Evolutionary conservation across 23 tunicate species (phyloP), one percentile per base, ranked within the genome.

Genomic region (Trididemnum miniatum): DNA sequence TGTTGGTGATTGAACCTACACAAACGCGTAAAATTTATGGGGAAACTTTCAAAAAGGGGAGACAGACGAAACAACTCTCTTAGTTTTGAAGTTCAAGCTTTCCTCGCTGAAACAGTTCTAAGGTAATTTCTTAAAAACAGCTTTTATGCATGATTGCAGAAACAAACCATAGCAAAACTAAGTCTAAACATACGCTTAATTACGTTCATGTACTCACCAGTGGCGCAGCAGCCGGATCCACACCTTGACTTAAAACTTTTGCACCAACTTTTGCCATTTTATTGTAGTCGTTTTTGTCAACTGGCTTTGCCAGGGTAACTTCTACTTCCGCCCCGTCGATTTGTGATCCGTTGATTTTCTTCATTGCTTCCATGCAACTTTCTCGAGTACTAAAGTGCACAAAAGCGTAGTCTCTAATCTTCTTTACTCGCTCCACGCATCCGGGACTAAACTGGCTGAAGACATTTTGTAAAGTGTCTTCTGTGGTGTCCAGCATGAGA

Each of bases 211-310:
- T n/a, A n/a, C n/a, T n/a, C n/a, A n/a, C n/a, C n/a, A n/a, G n/a
- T n/a, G n/a, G n/a, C n/a, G 75, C 18, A n/a, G 71, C 22, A 3
- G 71, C 24, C 22, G 35, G 29, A 83, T 31, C 66, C 1, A 20
- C n/a, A 7, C 82, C 82, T 52, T 77, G 82, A 54, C 25, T 57
- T 1, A 96, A 75, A 24, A 93, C 99, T 59, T 89, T 91, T 59
- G 99, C 99, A 18, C 99, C 99, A 76, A 96, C 99, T 71, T 96
- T 96, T 26, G 99, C 99, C 91, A 96, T 82, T 77, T 85, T 81
- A 80, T 96, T 96, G 71, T 92, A 86, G 52, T 96, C 96, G 54
- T 76, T 96, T 78, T 96, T 96, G 87, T 96, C 99, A 51, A 96
- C 95, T 30, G 99, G 99, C 83, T 96, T 96, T 30, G 97, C 97